A percentile compares a stretch with the other conserved stretches of the same genome.
These are phyloP conservation scores for Centropyge bicolor DNA, from an alignment of 2,797 vertebrate species.

Conservation along the genomic window DNA sequence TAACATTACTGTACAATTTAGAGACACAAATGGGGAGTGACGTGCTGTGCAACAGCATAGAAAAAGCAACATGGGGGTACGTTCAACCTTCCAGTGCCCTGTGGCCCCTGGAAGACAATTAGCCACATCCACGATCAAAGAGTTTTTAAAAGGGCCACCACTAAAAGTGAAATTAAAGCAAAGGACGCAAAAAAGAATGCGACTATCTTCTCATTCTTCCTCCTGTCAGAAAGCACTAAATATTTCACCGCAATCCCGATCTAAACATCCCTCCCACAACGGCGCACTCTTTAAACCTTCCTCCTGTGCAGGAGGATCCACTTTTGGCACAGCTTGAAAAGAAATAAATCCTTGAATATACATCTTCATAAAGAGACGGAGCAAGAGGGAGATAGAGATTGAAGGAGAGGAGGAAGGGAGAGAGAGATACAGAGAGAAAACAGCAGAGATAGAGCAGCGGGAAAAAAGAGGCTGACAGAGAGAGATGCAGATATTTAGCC, in stretches of 20 bases:
- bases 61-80: slow-evolving; percentile 28
- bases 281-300: slow-evolving; percentile 39
- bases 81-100: slow-evolving; percentile 23
- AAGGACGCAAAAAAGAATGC: slow-evolving; percentile 23
- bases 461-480: slow-evolving; percentile 2
- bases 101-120: slow-evolving; percentile 18
- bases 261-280: slow-evolving; percentile 53
- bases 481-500: slow-evolving; percentile 58
- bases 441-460: slow-evolving; percentile 12
- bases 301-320: slow-evolving; percentile 52
- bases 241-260: slow-evolving; percentile 66
- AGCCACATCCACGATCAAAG: not conserved
- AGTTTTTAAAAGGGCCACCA: not conserved
- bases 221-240: slow-evolving; percentile 58
- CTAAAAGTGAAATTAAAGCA: slow-evolving; percentile 16
- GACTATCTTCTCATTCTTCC: slow-evolving; percentile 28
- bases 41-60: slow-evolving; percentile 22
- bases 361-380: slow-evolving; percentile 58
- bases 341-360: slow-evolving; percentile 66
- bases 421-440: slow-evolving; percentile 7
- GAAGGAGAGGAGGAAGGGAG: not conserved
- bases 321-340: slow-evolving; percentile 69
- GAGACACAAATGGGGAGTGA: slow-evolving; percentile 41
- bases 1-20: slow-evolving; percentile 40
- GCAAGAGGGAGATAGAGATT: slow-evolving; percentile 36